Evolutionary conservation across 2,888 invertebrate genomes (phyloP).

Genomic region (Athrips mouffetella): DNA sequence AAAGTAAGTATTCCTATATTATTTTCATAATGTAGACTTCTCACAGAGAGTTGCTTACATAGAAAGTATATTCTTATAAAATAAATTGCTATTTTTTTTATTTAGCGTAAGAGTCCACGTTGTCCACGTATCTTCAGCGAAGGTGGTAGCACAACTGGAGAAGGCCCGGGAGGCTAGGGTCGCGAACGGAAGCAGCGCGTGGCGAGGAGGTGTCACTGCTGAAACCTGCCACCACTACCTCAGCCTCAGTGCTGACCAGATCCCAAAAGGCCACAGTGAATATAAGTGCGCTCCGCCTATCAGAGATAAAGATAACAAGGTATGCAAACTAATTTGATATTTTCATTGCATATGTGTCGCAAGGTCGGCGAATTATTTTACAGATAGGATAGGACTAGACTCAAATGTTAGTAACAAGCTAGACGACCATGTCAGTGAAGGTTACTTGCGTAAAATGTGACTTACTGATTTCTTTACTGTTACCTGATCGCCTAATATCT

Average conservation of each 20-base stretch:
- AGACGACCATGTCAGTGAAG: no score
- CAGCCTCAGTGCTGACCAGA: conserved; percentile 79
- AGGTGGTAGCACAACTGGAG: conserved; percentile 77
- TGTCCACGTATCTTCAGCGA: conserved; percentile 82
- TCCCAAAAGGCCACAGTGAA: conserved; percentile 81
- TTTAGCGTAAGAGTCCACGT: conserved; percentile 80
- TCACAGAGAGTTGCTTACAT: neutral
- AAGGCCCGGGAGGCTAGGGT: conserved; percentile 62
- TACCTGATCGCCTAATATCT: no score
- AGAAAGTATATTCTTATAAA: neutral
- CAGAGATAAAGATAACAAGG: conserved; percentile 79
- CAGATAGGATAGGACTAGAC: no score
- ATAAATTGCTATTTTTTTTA: neutral
- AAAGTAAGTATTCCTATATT: conserved; percentile 63
- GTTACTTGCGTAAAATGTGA: no score
- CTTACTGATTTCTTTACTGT: no score
- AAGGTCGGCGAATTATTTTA: no score
- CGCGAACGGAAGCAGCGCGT: conserved; percentile 69
- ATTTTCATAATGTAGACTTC: neutral
- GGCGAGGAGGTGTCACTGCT: conserved; percentile 79
- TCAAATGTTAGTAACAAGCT: no score
- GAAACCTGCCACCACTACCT: conserved; percentile 88
- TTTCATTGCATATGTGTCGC: neutral
- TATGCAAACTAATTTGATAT: no score
- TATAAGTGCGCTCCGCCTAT: conserved; percentile 87